Evolutionary conservation across 2,113 vertebrate genomes (phyloP), one percentile per base, ranked within the genome.

Genomic region (Cisticola juncidis): DNA sequence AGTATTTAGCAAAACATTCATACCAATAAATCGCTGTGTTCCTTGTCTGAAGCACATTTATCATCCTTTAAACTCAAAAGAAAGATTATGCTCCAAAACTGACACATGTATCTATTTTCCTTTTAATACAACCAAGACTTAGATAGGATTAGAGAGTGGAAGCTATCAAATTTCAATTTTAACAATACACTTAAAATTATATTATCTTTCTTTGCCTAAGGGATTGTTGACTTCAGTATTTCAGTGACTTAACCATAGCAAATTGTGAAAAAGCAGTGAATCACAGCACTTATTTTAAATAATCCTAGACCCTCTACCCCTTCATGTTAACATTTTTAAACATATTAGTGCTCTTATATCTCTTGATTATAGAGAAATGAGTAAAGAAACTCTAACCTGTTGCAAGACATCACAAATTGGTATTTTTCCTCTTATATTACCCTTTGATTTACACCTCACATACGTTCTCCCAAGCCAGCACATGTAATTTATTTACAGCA

Each of bases 401-500:
- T 80, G 83, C 69, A 77, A 96, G 65, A 68, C 88, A 79, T 61
- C 81, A 65, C 83, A 81, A 91, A 86, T 44, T 74, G 42, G 1
- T 1, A 9, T 88, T 88, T 94, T 88, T 54, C 33, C 51, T 74
- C 76, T 96, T 97, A 81, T 87, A 97, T 96, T 94, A 97, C 96
- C 80, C 91, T 97, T 96, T 97, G 94, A 96, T 97, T 98, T 98
- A 97, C 95, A 98, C 95, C 92, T 94, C 74, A 78, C 95, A 93
- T 96, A 95, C 14, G 3, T 71, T 96, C 81, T 85, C 91, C 94
- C 96, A 97, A 95, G 92, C 96, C 94, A 96, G 95, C 97, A 97
- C 71, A 62, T 97, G 97, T 97, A 96, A 98, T 97, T 97, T 98
- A 98, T 99, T 98, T 98, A 98, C 97, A 98, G 96, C 95, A 94